These are phyloP conservation scores for Orchestia grillus DNA, from an alignment of 1,140 invertebrate species.

Conservation along the genomic window DNA sequence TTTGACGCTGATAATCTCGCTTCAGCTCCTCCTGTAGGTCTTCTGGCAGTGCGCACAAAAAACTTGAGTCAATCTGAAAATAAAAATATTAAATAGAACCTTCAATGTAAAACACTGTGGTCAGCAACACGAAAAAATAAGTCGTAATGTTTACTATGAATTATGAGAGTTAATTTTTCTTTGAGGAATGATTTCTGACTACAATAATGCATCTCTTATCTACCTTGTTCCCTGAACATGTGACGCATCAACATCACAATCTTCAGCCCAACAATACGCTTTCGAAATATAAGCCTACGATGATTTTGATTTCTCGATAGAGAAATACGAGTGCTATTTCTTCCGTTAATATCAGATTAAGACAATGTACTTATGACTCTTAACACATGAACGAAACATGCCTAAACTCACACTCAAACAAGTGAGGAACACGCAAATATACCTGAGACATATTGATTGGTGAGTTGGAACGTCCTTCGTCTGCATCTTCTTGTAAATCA, in stretches of 20 bases:
- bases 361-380: neutral
- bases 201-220: no score
- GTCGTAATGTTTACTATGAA: neutral
- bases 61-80: conserved; percentile 65
- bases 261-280: neutral
- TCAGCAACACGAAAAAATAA: neutral
- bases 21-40: conserved; percentile 62
- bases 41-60: conserved; percentile 63
- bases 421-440: neutral
- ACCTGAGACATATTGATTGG: neutral
- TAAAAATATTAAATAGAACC: neutral
- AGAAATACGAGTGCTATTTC: neutral
- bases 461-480: neutral
- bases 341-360: neutral
- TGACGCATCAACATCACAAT: neutral
- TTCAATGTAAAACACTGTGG: neutral
- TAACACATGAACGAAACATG: neutral
- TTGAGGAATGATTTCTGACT: neutral
- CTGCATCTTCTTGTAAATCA: neutral
- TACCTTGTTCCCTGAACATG: neutral
- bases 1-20: conserved; percentile 61
- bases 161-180: neutral
- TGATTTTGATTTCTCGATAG: neutral
- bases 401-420: neutral
- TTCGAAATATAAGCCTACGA: neutral